Percentiles rank a stretch among this genome's conserved stretches.
Conservation (phyloP, 2,113 vertebrate species). For the Archilochus colubris region DNA sequence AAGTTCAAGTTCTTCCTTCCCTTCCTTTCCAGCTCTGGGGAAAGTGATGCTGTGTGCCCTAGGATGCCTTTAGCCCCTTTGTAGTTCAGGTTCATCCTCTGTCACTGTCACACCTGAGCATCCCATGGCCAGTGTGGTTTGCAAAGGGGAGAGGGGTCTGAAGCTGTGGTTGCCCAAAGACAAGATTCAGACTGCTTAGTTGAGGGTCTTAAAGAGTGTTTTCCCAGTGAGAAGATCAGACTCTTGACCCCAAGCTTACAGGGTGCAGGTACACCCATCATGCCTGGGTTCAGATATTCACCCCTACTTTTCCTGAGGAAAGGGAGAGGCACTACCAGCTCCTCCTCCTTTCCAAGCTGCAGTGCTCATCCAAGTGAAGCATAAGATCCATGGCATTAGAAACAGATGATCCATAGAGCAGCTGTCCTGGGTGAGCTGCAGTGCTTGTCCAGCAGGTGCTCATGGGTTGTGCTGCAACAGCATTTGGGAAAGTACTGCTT, state of each 20-base stretch:
- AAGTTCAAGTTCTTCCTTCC: neutral
- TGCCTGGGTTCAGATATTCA: neutral
- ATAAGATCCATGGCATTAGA: neutral
- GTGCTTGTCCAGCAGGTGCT: accelerated
- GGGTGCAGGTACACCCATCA: neutral
- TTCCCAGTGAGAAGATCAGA: neutral
- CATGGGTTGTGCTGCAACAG: neutral
- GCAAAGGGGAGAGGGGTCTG: neutral
- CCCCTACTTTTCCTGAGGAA: neutral
- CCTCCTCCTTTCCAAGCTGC: neutral
- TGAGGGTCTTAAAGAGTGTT: neutral
- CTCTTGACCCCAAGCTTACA: neutral
- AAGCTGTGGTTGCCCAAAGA: neutral
- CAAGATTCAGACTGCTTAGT: neutral
- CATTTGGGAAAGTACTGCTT: neutral
- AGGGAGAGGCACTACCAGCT: neutral
- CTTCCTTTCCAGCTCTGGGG: neutral
- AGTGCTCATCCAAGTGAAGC: neutral
- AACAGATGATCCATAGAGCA: neutral
- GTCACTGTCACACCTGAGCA: accelerated
- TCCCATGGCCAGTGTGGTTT: neutral
- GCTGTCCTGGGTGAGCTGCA: accelerated
- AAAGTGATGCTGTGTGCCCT: neutral
- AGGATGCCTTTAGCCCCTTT: neutral
- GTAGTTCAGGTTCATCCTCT: neutral